These are phyloP conservation scores for Pteruthius melanotis DNA, from an alignment of 2,113 vertebrate genomes.

Conservation along the genomic window DNA sequence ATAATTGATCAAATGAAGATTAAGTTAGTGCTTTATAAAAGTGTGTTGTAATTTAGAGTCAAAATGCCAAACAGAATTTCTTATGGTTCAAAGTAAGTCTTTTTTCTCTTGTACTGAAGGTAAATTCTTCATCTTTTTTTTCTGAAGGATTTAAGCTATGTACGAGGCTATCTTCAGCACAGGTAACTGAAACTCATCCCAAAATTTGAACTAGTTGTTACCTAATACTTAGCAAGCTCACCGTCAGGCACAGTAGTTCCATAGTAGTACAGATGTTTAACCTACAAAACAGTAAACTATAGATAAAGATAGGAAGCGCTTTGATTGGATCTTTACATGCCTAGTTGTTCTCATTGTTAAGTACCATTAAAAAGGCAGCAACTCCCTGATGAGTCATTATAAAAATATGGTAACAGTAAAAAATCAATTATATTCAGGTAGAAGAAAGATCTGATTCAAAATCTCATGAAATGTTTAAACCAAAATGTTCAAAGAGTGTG, in stretches of 20 bases:
- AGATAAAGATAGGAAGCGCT: neutral
- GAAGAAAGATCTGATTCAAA: neutral
- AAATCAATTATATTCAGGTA: neutral
- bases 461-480: neutral
- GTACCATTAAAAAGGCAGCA: neutral
- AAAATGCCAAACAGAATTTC: neutral
- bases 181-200: neutral
- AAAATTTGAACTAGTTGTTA: neutral
- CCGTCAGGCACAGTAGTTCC: neutral
- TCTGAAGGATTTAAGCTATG: neutral
- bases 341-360: neutral
- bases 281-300: neutral
- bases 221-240: neutral
- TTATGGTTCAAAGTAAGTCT: neutral
- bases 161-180: neutral
- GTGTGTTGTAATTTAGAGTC: neutral
- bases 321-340: neutral
- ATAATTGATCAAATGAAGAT: neutral
- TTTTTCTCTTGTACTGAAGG: neutral
- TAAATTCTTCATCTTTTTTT: neutral
- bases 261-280: neutral
- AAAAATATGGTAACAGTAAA: neutral
- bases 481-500: neutral
- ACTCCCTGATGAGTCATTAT: neutral
- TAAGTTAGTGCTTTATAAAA: neutral